Evolutionary conservation across 1,140 invertebrate genomes (phyloP).

Genomic region (Drosophila funebris): DNA sequence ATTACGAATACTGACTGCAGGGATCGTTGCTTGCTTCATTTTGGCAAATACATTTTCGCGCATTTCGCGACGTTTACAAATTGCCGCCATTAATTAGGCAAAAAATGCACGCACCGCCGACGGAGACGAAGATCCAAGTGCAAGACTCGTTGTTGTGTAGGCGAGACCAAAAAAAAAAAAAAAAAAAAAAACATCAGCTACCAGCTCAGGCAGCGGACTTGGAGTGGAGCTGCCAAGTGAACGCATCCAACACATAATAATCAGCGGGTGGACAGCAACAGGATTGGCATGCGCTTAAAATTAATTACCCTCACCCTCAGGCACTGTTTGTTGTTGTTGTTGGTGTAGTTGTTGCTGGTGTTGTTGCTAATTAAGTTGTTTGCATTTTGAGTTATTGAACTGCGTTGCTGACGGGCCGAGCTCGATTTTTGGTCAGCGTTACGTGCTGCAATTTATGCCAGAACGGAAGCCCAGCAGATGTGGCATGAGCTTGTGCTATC

Average conservation of each 20-base stretch:
- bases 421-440: constrained; percentile 49
- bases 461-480: constrained; percentile 19
- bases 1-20: constrained; percentile 54
- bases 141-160: constrained; percentile 14
- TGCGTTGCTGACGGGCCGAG: constrained; percentile 39
- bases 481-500: neutral
- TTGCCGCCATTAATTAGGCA: constrained; percentile 81
- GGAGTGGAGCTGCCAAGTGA: constrained; percentile 36
- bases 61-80: constrained; percentile 82
- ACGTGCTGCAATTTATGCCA: constrained; percentile 57
- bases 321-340: constrained; percentile 33
- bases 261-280: constrained; percentile 80
- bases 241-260: constrained; percentile 71
- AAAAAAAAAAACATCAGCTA: constrained; percentile 54
- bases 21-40: constrained; percentile 42
- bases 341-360: constrained; percentile 27
- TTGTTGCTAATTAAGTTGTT: constrained; percentile 77
- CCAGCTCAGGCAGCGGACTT: constrained; percentile 22
- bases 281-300: constrained; percentile 78
- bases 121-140: constrained; percentile 27
- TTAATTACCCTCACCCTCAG: constrained; percentile 64
- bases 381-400: constrained; percentile 78
- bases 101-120: constrained; percentile 71
- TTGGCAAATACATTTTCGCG: constrained; percentile 79
- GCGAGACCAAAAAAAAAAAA: constrained; percentile 28